These are phyloP conservation scores for Oncorhynchus gorbuscha DNA, from an alignment of 2,113 vertebrate genomes.

Conservation along the genomic window DNA sequence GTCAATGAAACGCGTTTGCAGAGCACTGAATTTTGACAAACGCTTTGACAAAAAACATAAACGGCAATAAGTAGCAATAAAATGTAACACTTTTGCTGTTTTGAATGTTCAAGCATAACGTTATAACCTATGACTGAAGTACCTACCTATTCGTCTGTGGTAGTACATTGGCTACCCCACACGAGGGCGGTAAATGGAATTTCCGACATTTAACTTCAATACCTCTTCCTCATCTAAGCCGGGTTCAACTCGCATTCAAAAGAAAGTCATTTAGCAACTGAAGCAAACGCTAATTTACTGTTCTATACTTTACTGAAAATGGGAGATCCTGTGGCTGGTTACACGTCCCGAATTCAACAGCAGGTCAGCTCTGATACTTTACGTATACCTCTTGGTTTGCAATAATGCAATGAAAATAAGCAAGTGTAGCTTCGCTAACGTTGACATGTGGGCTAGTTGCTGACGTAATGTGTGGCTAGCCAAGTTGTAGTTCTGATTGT, in stretches of 20 bases:
- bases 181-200: conserved; percentile 1
- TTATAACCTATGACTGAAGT: no score
- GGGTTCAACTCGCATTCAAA: neutral
- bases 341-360: conserved; percentile 73
- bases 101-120: no score
- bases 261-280: neutral
- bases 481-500: no score
- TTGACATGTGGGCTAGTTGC: neutral
- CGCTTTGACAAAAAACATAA: no score
- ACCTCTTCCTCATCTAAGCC: neutral
- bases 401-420: neutral
- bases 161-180: neutral
- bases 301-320: conserved; percentile 59
- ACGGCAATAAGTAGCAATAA: no score
- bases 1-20: no score
- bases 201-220: neutral
- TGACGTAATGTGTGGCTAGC: conserved; percentile 2
- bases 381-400: neutral
- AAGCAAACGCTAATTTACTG: neutral
- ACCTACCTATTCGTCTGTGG: no score
- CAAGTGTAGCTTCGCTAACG: no score
- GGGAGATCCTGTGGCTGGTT: conserved; percentile 71
- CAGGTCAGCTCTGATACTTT: conserved; percentile 74
- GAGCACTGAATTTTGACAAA: no score
- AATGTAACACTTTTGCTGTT: no score